phyloP scores from a whole-genome alignment of 2,113 vertebrate species.

The Meles meles region DNA sequence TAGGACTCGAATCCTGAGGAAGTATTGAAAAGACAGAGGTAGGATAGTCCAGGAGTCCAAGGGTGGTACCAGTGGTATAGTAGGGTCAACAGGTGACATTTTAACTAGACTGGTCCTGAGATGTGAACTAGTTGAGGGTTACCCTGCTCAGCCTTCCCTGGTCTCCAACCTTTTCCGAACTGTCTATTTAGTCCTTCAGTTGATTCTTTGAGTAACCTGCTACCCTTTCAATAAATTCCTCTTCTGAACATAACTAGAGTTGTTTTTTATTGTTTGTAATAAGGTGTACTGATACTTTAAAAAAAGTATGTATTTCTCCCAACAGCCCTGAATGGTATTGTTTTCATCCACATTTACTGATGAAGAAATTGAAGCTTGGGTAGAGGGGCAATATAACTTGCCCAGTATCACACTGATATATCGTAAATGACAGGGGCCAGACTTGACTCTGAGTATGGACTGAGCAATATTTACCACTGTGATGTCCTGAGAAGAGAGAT shows the following conservation, averaged over 20 bases:
- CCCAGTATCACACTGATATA: neutral
- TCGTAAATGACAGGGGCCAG: neutral
- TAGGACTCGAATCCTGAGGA: neutral
- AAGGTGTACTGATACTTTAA: neutral
- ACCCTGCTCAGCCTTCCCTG: neutral
- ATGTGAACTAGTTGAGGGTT: neutral
- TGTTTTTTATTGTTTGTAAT: neutral
- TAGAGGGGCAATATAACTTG: neutral
- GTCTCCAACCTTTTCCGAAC: neutral
- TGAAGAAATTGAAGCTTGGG: neutral
- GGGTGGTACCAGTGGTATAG: neutral
- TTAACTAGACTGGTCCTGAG: neutral
- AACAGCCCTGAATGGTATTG: neutral
- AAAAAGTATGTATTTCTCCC: neutral
- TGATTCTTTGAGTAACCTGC: slow-evolving; percentile 7
- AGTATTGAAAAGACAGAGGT: neutral
- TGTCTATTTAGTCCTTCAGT: neutral
- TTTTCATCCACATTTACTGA: neutral
- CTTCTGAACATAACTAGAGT: neutral
- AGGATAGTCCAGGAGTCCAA: neutral
- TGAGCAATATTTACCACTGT: neutral
- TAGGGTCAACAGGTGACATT: neutral
- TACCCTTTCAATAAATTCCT: neutral
- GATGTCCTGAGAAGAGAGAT: neutral
- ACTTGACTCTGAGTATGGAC: neutral